Evolutionary conservation across 2,888 invertebrate species (phyloP).

Genomic region (Syritta pipiens): DNA sequence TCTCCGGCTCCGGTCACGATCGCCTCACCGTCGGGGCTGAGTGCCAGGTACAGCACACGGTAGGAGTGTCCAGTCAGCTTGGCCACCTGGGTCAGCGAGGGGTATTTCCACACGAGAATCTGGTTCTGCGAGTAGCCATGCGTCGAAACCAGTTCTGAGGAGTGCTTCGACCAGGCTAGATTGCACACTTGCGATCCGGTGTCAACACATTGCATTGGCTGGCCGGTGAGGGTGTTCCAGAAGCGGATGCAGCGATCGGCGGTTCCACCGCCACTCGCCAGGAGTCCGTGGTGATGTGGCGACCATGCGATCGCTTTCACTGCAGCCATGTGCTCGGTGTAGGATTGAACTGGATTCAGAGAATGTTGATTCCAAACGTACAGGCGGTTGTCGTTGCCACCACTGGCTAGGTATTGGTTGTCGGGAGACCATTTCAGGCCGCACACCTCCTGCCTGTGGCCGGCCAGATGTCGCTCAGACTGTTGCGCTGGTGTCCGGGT

Average conservation of each 20-base stretch:
- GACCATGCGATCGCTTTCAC: conserved; percentile 99
- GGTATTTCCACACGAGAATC: conserved; percentile 99
- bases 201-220: conserved; percentile 98
- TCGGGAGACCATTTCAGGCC: conserved; percentile 99
- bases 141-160: conserved; percentile 97
- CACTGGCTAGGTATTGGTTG: conserved; percentile 97
- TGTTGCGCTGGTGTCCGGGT: conserved; percentile 90
- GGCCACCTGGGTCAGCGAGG: conserved; percentile 96
- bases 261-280: conserved; percentile 99
- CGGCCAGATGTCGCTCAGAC: conserved; percentile 89
- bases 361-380: conserved; percentile 88
- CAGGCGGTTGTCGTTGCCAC: conserved; percentile 91
- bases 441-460: conserved; percentile 98
- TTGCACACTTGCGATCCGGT: conserved; percentile 99
- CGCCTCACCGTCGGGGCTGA: conserved; percentile 98
- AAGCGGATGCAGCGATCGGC: conserved; percentile 98
- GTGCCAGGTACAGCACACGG: conserved; percentile 95
- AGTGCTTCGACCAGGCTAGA: conserved; percentile 99
- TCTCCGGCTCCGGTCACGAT: conserved; percentile 99
- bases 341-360: conserved; percentile 94
- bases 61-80: conserved; percentile 98
- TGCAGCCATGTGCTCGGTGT: conserved; percentile 96
- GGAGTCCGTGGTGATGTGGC: conserved; percentile 97
- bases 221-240: conserved; percentile 99
- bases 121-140: conserved; percentile 99